Evolutionary conservation across 2,797 vertebrate genomes (phyloP).

Genomic region (Poecilia wingei): DNA sequence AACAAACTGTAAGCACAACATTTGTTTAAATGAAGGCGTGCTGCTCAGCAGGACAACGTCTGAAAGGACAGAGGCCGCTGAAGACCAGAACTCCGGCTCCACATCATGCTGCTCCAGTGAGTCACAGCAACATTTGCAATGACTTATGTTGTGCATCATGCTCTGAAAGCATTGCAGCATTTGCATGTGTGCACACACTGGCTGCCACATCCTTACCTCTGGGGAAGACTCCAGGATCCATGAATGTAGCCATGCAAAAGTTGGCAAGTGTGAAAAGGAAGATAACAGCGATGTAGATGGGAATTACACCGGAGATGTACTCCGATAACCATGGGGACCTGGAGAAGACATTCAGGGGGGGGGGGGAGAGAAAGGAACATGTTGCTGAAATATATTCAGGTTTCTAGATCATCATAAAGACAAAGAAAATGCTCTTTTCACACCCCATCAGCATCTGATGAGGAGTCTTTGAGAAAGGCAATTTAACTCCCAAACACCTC

Average conservation of each 20-base stretch:
- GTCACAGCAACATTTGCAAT: background rate
- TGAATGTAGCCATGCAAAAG: conserved; percentile 99
- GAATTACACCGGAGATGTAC: conserved; percentile 87
- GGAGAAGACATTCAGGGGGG: conserved; percentile 17
- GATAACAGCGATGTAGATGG: conserved; percentile 89
- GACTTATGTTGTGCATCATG: background rate
- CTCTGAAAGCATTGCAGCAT: background rate
- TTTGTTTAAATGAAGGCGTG: background rate
- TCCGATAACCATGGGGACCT: conserved; percentile 94
- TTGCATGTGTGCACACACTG: background rate
- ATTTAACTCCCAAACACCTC: conserved; percentile 5
- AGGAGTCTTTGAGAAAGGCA: conserved; percentile 20
- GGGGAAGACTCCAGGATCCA: conserved; percentile 98
- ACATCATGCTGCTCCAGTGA: background rate
- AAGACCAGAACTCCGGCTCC: background rate
- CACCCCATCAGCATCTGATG: conserved; percentile 6
- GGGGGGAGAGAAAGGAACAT: background rate
- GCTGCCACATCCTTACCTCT: conserved; percentile 82
- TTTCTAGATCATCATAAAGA: conserved; percentile 5
- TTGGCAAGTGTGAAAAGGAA: conserved; percentile 98
- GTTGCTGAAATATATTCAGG: background rate
- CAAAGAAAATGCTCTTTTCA: background rate
- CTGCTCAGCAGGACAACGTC: background rate
- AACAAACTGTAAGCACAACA: background rate
- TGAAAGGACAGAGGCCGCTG: background rate